Conservation (phyloP, 2,113 vertebrate genomes). For the Edolisoma coerulescens region DNA sequence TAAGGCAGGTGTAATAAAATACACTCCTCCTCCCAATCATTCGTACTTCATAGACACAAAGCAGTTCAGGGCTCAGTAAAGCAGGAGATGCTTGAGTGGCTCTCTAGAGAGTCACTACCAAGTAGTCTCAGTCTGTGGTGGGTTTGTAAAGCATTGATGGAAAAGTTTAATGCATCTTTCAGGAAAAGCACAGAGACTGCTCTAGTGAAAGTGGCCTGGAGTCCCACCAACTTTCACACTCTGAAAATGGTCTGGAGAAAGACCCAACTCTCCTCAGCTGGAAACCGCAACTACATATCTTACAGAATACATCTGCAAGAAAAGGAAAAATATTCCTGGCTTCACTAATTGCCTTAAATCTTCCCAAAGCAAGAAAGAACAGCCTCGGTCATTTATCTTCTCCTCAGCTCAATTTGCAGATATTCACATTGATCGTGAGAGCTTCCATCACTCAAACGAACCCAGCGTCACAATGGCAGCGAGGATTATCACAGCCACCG, state of each 20-base stretch:
- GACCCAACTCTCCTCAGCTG: not conserved
- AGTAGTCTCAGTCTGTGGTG: not conserved
- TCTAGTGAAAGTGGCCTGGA: not conserved
- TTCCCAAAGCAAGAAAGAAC: not conserved
- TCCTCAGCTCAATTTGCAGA: not conserved
- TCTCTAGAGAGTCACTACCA: not conserved
- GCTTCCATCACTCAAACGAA: not conserved
- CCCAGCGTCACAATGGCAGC: not conserved
- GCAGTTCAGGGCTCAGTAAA: not conserved
- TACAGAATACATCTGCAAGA: not conserved
- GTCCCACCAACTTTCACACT: not conserved
- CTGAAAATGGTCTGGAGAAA: not conserved
- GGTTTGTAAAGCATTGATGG: not conserved
- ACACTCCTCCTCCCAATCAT: not conserved
- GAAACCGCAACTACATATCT: not conserved
- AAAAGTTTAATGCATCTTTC: not conserved
- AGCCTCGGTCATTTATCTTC: not conserved
- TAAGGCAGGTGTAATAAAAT: not conserved
- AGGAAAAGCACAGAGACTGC: not conserved
- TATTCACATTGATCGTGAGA: not conserved
- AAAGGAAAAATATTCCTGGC: not conserved
- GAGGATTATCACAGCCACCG: not conserved
- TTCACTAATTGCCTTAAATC: not conserved
- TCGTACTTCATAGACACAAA: rapidly evolving
- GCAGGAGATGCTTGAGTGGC: not conserved